Conservation (phyloP, 2,888 invertebrate genomes). For the Lycia hirtaria region DNA sequence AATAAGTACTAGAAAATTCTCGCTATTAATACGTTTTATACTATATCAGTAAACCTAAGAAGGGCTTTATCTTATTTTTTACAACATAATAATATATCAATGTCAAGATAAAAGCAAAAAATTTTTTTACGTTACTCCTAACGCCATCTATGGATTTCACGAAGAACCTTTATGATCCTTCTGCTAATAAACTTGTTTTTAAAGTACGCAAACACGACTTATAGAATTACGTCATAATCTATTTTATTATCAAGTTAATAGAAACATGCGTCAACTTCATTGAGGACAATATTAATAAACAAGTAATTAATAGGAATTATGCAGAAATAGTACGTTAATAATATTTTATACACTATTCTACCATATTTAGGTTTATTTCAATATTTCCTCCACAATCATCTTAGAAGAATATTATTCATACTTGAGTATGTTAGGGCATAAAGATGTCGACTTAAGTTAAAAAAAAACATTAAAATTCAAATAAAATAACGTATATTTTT, state of each 20-base stretch:
- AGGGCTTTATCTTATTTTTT: neutral
- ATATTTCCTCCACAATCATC: neutral
- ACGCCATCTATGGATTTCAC: slow-evolving; percentile 59
- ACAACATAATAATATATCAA: slow-evolving; percentile 12
- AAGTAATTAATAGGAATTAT: slow-evolving; percentile 23
- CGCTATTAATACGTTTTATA: neutral
- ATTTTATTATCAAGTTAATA: slow-evolving; percentile 36
- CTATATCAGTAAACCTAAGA: slow-evolving; percentile 1
- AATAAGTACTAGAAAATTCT: neutral
- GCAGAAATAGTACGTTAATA: slow-evolving; percentile 21
- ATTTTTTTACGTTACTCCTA: slow-evolving; percentile 26
- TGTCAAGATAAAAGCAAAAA: slow-evolving; percentile 13
- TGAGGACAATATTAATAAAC: slow-evolving; percentile 30
- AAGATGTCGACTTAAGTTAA: neutral
- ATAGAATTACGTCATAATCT: slow-evolving; percentile 41
- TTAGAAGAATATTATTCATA: neutral
- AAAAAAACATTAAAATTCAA: neutral
- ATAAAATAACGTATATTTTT: neutral
- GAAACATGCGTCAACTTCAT: slow-evolving; percentile 32
- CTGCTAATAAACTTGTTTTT: slow-evolving; percentile 14
- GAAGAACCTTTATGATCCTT: slow-evolving; percentile 33
- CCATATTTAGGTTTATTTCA: neutral
- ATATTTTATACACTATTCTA: neutral
- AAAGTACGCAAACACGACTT: slow-evolving; percentile 21
- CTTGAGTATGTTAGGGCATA: neutral